Conservation (phyloP, 2,797 vertebrate genomes). For the Phylloscopus collybita region DNA sequence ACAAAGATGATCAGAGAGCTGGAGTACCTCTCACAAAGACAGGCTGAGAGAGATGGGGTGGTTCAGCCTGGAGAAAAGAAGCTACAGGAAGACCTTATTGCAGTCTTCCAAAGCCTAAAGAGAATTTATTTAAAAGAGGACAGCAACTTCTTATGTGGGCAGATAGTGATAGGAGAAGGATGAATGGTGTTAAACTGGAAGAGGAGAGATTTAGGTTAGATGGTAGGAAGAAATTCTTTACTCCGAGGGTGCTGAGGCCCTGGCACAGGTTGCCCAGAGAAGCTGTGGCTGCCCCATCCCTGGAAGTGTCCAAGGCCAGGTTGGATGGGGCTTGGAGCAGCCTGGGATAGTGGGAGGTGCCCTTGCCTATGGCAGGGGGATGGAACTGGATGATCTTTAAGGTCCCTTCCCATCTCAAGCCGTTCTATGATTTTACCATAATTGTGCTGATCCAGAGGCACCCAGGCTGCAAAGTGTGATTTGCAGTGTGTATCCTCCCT, state of each 20-base stretch:
- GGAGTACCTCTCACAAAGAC: background rate
- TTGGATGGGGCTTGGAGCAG: background rate
- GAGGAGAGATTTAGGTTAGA: background rate
- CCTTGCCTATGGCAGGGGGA: too few relatives aligned
- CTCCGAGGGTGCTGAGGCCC: rapidly evolving
- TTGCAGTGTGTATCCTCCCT: background rate
- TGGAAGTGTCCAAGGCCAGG: background rate
- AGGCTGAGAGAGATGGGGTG: background rate
- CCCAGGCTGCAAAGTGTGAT: background rate
- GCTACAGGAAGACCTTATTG: background rate
- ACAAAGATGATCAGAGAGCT: background rate
- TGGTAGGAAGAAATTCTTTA: background rate
- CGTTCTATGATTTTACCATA: background rate
- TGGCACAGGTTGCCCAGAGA: background rate
- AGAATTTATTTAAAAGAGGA: background rate
- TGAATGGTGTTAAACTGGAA: background rate
- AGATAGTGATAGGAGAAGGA: background rate
- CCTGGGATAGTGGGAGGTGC: rapidly evolving
- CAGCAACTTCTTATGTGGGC: rapidly evolving
- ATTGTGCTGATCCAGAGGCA: background rate
- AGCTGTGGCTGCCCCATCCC: background rate
- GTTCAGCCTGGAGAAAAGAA: background rate
- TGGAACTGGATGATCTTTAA: background rate
- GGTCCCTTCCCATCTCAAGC: background rate
- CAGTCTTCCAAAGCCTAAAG: background rate